Evolutionary conservation across 2,888 invertebrate genomes (phyloP).

Genomic region (Alloplasta piceator): DNA sequence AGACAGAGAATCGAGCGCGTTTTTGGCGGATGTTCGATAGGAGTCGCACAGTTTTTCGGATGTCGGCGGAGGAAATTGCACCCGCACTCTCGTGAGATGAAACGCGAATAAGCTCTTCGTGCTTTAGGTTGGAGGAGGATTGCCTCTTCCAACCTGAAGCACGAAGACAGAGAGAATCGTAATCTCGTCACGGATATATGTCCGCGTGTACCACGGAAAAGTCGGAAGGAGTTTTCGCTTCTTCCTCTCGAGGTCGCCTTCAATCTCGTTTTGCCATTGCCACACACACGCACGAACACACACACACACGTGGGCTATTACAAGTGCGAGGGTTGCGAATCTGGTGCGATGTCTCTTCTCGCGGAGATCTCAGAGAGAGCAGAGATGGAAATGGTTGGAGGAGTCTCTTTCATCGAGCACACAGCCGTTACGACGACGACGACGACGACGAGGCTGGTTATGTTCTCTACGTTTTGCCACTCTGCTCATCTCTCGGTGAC

Average conservation of each 20-base stretch:
- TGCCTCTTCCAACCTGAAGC: not conserved
- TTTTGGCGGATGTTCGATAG: not conserved
- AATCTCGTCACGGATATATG: slow-evolving; percentile 22
- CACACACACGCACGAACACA: not conserved
- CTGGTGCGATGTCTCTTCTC: slow-evolving; percentile 29
- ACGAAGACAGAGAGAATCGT: slow-evolving; percentile 1
- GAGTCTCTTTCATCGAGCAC: slow-evolving; percentile 54
- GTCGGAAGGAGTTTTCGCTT: slow-evolving; percentile 32
- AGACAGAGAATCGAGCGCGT: not conserved
- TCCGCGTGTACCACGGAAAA: not conserved
- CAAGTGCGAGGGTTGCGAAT: slow-evolving; percentile 33
- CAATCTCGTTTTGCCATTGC: slow-evolving; percentile 42
- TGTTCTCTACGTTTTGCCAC: slow-evolving; percentile 47
- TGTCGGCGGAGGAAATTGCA: slow-evolving; percentile 16
- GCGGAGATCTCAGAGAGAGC: not conserved
- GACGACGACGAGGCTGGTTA: slow-evolving; percentile 38
- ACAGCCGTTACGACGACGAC: slow-evolving; percentile 55
- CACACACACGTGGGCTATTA: slow-evolving; percentile 14
- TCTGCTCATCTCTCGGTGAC: not conserved
- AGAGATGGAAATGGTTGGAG: slow-evolving; percentile 32
- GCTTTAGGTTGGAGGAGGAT: not conserved
- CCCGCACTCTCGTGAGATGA: slow-evolving; percentile 40
- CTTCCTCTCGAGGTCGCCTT: slow-evolving; percentile 40
- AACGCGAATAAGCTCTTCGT: slow-evolving; percentile 16
- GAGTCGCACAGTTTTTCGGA: not conserved